phyloP scores from a whole-genome alignment of 1,140 invertebrate species.

The Ladona fulva region DNA sequence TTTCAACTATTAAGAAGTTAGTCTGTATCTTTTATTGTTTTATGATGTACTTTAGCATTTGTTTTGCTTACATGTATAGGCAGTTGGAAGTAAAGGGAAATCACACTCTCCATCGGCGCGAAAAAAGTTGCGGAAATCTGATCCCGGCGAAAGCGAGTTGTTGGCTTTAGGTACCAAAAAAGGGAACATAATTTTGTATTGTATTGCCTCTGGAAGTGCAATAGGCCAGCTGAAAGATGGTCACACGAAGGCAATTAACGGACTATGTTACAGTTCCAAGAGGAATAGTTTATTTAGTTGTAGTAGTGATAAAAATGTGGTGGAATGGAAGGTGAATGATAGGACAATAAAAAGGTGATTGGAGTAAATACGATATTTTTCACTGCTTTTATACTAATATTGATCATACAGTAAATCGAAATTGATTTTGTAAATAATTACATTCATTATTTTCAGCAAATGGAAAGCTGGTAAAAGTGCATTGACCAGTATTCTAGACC shows the following conservation, averaged over 20 bases:
- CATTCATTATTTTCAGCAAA: constrained; percentile 35
- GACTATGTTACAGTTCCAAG: constrained; percentile 39
- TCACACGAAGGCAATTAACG: constrained; percentile 43
- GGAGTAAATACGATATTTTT: constrained; percentile 12
- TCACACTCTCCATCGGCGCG: constrained; percentile 19
- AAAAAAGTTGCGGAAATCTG: constrained; percentile 38
- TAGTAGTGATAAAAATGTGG: constrained; percentile 36
- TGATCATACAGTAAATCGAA: too few species aligned
- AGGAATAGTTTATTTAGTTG: constrained; percentile 42
- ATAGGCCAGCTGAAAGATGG: constrained; percentile 39
- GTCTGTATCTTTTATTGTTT: too few species aligned
- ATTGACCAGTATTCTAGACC: constrained; percentile 53
- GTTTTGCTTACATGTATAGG: too few species aligned
- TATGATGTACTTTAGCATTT: too few species aligned
- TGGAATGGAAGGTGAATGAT: constrained; percentile 40
- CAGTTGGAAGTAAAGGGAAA: too few species aligned
- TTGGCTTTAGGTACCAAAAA: constrained; percentile 54
- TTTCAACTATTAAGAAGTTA: too few species aligned
- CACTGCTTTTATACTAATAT: too few species aligned
- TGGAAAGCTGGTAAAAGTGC: constrained; percentile 57
- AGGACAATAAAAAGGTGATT: constrained; percentile 36
- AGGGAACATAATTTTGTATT: constrained; percentile 57
- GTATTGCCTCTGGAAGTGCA: constrained; percentile 50
- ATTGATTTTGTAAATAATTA: too few species aligned
- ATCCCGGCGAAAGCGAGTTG: constrained; percentile 29